phyloP scores from a whole-genome alignment of 2,113 vertebrate species.

The Ornithorhynchus anatinus region DNA sequence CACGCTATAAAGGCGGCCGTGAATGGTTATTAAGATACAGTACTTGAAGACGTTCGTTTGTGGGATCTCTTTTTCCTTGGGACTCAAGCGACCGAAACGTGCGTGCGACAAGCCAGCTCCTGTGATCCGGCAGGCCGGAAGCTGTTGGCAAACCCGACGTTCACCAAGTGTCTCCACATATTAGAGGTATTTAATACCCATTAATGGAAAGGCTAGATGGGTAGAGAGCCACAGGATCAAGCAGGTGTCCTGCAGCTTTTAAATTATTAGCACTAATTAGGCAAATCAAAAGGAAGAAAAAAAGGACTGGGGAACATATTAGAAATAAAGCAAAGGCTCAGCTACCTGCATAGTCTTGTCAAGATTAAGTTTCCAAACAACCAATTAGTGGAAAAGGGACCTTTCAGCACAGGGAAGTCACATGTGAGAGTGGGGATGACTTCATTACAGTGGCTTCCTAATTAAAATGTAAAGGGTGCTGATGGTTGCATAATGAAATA shows the following conservation, averaged over 20 bases:
- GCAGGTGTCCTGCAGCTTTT: conserved; percentile 61
- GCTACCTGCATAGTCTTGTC: conserved; percentile 63
- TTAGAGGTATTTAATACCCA: conserved; percentile 63
- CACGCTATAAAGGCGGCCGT: conserved; percentile 42
- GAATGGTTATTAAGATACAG: conserved; percentile 52
- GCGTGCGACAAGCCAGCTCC: conserved; percentile 6
- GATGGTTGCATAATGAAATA: conserved; percentile 79
- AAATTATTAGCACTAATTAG: conserved; percentile 79
- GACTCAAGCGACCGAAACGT: conserved; percentile 34
- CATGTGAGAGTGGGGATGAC: conserved; percentile 53
- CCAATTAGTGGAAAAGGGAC: conserved; percentile 74
- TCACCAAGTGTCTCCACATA: conserved; percentile 49
- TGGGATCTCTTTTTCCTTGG: conserved; percentile 36
- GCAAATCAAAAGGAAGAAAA: conserved; percentile 65
- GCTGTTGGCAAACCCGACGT: conserved; percentile 19
- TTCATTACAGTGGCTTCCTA: conserved; percentile 70
- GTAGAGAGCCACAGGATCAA: conserved; percentile 65
- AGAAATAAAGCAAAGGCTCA: conserved; percentile 55
- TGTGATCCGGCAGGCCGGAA: conserved; percentile 39
- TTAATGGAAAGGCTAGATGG: conserved; percentile 61
- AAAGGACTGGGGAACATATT: conserved; percentile 58
- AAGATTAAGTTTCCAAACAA: conserved; percentile 70
- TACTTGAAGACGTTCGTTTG: conserved; percentile 25
- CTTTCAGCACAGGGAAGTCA: conserved; percentile 60
- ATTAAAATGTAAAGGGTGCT: conserved; percentile 82